Percentiles rank a stretch among this genome's conserved stretches.
phyloP scores from a whole-genome alignment of 2,888 invertebrate genomes.

The Schizotus pectinicornis region DNA sequence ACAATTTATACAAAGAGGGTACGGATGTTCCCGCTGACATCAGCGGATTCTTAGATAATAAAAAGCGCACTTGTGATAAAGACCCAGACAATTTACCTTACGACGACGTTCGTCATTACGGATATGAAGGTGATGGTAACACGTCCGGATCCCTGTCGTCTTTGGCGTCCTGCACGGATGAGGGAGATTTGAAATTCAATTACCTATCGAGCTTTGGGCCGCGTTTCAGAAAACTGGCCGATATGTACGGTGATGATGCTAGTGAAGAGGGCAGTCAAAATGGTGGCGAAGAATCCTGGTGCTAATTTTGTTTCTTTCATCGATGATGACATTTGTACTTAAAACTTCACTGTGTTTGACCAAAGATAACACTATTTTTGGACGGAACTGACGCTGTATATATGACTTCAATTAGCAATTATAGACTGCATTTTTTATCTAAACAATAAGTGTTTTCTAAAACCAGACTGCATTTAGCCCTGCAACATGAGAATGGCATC shows the following conservation, averaged over 20 bases:
- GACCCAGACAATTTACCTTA: conserved; percentile 92
- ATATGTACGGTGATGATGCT: conserved; percentile 92
- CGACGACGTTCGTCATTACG: conserved; percentile 97
- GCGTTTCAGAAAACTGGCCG: conserved; percentile 91
- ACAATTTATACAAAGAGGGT: conserved; percentile 50
- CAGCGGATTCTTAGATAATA: conserved; percentile 87
- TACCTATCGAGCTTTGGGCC: conserved; percentile 94
- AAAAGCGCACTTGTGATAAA: conserved; percentile 87
- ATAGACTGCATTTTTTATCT: conserved; percentile 14
- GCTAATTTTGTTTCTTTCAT: conserved; percentile 57
- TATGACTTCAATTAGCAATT: conserved; percentile 1
- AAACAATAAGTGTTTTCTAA: conserved; percentile 1
- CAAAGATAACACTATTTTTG: conserved; percentile 49
- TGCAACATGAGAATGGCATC: conserved; percentile 6
- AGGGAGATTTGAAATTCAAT: conserved; percentile 85
- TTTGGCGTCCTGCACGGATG: conserved; percentile 75
- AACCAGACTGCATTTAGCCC: neutral
- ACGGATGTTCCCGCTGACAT: conserved; percentile 79
- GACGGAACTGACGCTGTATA: conserved; percentile 38
- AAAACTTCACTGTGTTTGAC: conserved; percentile 45
- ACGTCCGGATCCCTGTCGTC: conserved; percentile 90
- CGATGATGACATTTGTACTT: conserved; percentile 40
- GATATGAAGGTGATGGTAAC: conserved; percentile 96
- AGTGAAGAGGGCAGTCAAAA: conserved; percentile 82
- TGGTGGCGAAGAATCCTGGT: conserved; percentile 83